phyloP scores from a whole-genome alignment of 2,113 vertebrate species.

The Sylvicapra grimmia region DNA sequence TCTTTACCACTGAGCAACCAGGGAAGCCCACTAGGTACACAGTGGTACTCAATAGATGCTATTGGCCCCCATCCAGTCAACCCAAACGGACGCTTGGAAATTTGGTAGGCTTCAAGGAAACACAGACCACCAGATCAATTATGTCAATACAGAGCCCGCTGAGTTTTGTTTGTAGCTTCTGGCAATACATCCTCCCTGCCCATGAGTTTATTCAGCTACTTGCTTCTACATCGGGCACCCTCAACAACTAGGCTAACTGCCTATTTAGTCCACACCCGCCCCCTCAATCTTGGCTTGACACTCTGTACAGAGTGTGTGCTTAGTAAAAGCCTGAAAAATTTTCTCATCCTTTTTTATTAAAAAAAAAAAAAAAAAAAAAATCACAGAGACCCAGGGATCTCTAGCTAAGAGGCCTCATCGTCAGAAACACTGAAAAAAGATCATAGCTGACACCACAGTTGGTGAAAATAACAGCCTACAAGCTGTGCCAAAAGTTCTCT shows the following conservation, averaged over 20 bases:
- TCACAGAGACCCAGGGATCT: constrained; percentile 18
- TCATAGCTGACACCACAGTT: constrained; percentile 52
- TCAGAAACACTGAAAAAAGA: constrained; percentile 49
- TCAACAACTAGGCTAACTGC: not conserved
- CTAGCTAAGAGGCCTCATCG: constrained; percentile 6
- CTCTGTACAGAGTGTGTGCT: not conserved
- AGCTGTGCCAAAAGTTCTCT: constrained; percentile 34
- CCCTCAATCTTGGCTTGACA: not conserved
- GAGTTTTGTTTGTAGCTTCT: not conserved
- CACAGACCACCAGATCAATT: not conserved
- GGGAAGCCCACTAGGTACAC: not conserved
- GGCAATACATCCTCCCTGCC: not conserved
- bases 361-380: not conserved
- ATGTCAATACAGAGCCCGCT: not conserved
- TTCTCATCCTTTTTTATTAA: not conserved
- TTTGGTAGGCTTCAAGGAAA: not conserved
- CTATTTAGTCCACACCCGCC: not conserved
- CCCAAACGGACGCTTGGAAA: not conserved
- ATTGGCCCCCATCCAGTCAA: not conserved
- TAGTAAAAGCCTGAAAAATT: not conserved
- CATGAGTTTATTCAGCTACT: not conserved
- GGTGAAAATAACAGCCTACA: constrained; percentile 48
- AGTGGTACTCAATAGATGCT: not conserved
- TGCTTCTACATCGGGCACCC: not conserved
- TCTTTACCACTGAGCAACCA: not conserved